phyloP scores from a whole-genome alignment of 2,113 vertebrate genomes.

The Sclerurus mexicanus region DNA sequence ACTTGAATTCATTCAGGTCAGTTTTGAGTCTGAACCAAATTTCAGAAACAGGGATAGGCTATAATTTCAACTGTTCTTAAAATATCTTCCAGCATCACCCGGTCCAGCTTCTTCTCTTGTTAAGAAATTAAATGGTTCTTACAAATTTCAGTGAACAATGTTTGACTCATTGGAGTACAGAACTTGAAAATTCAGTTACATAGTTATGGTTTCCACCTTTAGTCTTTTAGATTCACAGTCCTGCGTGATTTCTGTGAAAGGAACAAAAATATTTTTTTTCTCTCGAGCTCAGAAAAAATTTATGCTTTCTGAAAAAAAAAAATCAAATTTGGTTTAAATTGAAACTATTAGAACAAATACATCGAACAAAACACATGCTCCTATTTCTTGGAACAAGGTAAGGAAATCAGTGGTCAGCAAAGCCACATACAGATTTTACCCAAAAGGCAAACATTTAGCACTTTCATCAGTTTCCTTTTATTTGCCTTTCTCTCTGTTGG shows the following conservation, averaged over 20 bases:
- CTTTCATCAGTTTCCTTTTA: slow-evolving; percentile 43
- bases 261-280: not conserved
- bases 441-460: slow-evolving; percentile 12
- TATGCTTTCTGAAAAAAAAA: not conserved
- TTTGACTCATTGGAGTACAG: not conserved
- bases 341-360: not conserved
- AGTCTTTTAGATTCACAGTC: not conserved
- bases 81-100: not conserved
- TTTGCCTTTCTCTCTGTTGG: slow-evolving; percentile 44
- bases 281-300: not conserved
- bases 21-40: not conserved
- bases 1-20: not conserved
- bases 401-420: not conserved
- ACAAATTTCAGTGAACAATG: not conserved
- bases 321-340: not conserved
- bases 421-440: not conserved
- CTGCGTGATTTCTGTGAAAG: not conserved
- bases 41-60: not conserved
- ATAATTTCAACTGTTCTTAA: not conserved
- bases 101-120: not conserved
- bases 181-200: not conserved
- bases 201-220: not conserved
- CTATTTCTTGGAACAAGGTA: not conserved
- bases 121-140: not conserved
- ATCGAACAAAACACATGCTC: not conserved